Evolutionary conservation across 1,140 invertebrate genomes (phyloP).

Genomic region (Brachionus rotundiformis): DNA sequence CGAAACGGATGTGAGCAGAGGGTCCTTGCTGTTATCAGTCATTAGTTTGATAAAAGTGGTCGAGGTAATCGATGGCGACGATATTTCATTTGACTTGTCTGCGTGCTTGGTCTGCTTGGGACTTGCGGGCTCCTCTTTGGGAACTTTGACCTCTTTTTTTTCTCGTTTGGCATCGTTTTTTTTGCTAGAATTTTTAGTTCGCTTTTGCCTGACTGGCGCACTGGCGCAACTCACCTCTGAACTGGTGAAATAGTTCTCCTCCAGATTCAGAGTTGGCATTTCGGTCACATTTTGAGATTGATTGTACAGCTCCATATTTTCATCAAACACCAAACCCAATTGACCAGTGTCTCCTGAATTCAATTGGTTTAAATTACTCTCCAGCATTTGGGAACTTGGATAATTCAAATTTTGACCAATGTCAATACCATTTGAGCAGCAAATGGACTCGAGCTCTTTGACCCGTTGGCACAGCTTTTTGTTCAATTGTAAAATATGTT

Average conservation of each 20-base stretch:
- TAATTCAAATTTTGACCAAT: slow-evolving; percentile 25
- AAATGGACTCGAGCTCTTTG: slow-evolving; percentile 35
- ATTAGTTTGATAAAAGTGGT: slow-evolving; percentile 41
- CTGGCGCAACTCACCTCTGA: neutral
- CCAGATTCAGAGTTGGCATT: neutral
- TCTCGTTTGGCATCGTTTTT: slow-evolving; percentile 29
- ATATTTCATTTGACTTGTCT: neutral
- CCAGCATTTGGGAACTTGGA: neutral
- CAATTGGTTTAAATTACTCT: slow-evolving; percentile 2
- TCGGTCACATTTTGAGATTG: neutral
- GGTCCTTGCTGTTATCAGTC: slow-evolving; percentile 39
- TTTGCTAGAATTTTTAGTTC: slow-evolving; percentile 18
- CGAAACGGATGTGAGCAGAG: neutral
- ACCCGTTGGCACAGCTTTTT: slow-evolving; percentile 31
- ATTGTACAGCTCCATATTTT: neutral
- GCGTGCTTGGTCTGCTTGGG: neutral
- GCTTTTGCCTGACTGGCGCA: neutral
- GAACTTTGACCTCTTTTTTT: slow-evolving; percentile 16
- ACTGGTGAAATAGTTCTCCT: slow-evolving; percentile 12
- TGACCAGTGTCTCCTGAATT: neutral
- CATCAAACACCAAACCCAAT: neutral
- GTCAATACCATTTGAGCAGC: neutral
- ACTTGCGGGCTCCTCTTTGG: slow-evolving; percentile 25
- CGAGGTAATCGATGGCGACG: neutral
- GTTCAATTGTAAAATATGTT: slow-evolving; percentile 25